Percentiles rank a stretch among this genome's conserved stretches.
Evolutionary conservation across 2,113 vertebrate species (phyloP).

Genomic region (Condylura cristata): DNA sequence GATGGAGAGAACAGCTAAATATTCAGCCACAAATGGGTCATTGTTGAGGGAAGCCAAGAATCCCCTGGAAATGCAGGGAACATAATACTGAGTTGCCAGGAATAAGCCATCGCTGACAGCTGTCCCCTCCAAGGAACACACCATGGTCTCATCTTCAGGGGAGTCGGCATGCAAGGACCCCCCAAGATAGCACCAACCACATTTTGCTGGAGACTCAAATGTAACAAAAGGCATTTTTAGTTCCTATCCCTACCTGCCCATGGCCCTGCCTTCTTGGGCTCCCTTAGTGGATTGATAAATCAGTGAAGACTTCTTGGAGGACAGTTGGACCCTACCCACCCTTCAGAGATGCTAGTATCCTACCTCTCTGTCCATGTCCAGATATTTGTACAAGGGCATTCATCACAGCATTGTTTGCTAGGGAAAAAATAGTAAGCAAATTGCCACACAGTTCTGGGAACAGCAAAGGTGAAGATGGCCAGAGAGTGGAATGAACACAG

Average conservation of each 20-base stretch:
- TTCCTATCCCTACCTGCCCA: background rate
- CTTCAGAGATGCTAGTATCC: background rate
- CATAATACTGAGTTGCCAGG: background rate
- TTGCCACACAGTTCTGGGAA: background rate
- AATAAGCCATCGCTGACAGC: conserved; percentile 47
- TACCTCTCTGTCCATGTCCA: background rate
- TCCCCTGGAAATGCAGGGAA: conserved; percentile 1
- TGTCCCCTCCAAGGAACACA: conserved; percentile 13
- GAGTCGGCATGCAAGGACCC: background rate
- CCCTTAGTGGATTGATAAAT: background rate
- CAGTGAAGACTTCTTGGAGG: background rate
- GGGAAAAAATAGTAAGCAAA: background rate
- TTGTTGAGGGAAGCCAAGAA: conserved; percentile 39
- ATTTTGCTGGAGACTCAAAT: background rate
- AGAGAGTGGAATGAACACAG: fast-evolving
- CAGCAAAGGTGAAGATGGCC: background rate
- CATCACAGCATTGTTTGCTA: background rate
- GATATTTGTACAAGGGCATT: background rate
- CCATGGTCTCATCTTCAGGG: background rate
- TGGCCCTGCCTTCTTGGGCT: background rate
- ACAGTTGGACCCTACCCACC: background rate
- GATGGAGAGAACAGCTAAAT: background rate
- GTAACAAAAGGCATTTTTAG: background rate
- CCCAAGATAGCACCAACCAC: background rate
- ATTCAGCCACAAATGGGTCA: conserved; percentile 47